phyloP scores from a whole-genome alignment of 2,113 vertebrate species.

The Lasiurus borealis region DNA sequence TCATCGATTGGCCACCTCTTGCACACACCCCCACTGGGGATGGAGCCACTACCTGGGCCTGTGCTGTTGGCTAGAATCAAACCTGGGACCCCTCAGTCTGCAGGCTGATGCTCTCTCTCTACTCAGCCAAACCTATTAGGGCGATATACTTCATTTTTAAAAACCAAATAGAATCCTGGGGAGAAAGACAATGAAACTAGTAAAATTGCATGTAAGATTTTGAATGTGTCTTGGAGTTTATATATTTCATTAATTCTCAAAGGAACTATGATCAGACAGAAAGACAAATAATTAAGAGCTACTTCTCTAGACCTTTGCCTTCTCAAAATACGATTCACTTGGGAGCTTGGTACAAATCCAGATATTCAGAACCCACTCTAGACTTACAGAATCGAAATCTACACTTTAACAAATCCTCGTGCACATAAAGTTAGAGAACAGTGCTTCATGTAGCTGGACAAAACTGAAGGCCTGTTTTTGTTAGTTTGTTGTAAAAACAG shows the following conservation, averaged over 20 bases:
- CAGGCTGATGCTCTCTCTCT: too few relatives aligned
- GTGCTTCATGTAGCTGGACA: not conserved
- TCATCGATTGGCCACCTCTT: too few relatives aligned
- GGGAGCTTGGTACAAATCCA: not conserved
- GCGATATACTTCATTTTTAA: not conserved
- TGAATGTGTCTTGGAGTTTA: not conserved
- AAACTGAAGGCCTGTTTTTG: not conserved
- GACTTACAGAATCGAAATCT: not conserved
- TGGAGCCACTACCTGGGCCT: too few relatives aligned
- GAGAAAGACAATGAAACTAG: constrained; percentile 11
- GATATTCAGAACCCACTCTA: not conserved
- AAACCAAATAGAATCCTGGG: not conserved
- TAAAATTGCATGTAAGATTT: not conserved
- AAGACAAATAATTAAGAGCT: not conserved
- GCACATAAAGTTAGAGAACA: not conserved
- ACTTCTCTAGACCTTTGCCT: not conserved
- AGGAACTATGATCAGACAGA: not conserved
- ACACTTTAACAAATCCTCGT: not conserved
- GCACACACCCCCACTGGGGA: too few relatives aligned
- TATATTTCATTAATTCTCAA: constrained; percentile 1
- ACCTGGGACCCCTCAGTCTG: too few relatives aligned
- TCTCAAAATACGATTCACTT: not conserved
- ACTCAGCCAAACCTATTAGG: too few relatives aligned
- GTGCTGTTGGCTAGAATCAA: too few relatives aligned
- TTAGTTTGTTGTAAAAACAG: not conserved